These are phyloP conservation scores for Rhodophaea formosa DNA, from an alignment of 2,888 invertebrate species.

Conservation along the genomic window DNA sequence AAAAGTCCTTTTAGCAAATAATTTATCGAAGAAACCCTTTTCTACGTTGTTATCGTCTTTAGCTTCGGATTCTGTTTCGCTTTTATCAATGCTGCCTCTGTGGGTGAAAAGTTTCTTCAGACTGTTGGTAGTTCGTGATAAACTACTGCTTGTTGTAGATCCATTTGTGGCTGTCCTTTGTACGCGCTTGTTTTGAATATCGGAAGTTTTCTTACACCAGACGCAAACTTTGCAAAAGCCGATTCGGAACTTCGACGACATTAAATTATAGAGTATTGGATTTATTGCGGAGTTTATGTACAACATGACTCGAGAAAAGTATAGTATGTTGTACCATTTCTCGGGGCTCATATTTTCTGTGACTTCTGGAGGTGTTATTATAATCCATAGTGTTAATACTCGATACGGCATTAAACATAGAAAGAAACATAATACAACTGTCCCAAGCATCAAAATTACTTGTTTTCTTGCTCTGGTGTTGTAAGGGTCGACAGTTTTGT, in stretches of 20 bases:
- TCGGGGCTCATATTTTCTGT: constrained; percentile 86
- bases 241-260: constrained; percentile 94
- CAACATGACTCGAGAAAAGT: constrained; percentile 92
- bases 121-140: constrained; percentile 82
- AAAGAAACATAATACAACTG: constrained; percentile 93
- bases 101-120: constrained; percentile 75
- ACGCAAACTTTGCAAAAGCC: constrained; percentile 88
- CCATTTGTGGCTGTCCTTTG: constrained; percentile 82
- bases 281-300: constrained; percentile 95
- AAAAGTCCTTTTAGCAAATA: constrained; percentile 61
- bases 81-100: constrained; percentile 67
- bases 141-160: constrained; percentile 81
- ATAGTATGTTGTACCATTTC: constrained; percentile 90
- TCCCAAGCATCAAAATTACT: constrained; percentile 92
- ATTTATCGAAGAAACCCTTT: constrained; percentile 58
- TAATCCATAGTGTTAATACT: constrained; percentile 90
- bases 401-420: constrained; percentile 93
- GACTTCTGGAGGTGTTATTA: constrained; percentile 86
- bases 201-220: constrained; percentile 69
- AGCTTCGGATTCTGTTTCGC: constrained; percentile 54
- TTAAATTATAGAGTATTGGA: constrained; percentile 94
- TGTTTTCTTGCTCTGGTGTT: constrained; percentile 88
- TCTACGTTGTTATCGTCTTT: constrained; percentile 42
- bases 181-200: constrained; percentile 63
- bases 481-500: constrained; percentile 87